These are phyloP conservation scores for Melanostigma gelatinosum DNA, from an alignment of 2,113 vertebrate genomes.

Conservation along the genomic window DNA sequence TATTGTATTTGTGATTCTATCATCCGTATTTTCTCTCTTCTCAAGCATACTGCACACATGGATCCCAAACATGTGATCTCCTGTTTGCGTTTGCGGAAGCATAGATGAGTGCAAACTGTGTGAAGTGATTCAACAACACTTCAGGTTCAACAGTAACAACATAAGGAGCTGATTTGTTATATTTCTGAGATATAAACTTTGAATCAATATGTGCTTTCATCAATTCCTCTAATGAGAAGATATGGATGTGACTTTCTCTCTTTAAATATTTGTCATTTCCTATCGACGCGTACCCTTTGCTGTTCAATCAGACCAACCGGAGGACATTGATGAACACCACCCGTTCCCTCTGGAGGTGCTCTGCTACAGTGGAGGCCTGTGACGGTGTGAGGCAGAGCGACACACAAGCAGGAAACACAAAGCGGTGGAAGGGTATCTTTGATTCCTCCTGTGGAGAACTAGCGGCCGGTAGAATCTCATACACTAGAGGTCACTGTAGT, in stretches of 20 bases:
- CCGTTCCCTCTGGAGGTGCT: background rate
- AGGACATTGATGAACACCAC: background rate
- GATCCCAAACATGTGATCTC: background rate
- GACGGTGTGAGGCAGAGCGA: background rate
- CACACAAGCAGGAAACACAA: background rate
- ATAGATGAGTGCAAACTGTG: background rate
- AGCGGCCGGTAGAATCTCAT: background rate
- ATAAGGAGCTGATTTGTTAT: background rate
- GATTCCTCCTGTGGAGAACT: background rate
- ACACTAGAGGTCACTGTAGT: slow-evolving; percentile 27
- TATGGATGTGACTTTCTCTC: background rate
- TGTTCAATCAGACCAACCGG: background rate
- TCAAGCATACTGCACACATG: background rate
- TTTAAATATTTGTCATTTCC: background rate
- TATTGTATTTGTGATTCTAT: background rate
- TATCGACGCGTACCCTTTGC: background rate
- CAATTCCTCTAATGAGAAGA: no score
- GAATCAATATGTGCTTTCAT: background rate
- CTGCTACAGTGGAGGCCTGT: background rate
- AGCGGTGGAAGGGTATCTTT: background rate
- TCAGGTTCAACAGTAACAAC: background rate
- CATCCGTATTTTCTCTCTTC: background rate
- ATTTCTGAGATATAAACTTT: background rate
- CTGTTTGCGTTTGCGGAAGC: background rate
- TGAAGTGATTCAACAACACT: background rate